phyloP scores from a whole-genome alignment of 2,797 vertebrate species.

The Taenioides sp. region DNA sequence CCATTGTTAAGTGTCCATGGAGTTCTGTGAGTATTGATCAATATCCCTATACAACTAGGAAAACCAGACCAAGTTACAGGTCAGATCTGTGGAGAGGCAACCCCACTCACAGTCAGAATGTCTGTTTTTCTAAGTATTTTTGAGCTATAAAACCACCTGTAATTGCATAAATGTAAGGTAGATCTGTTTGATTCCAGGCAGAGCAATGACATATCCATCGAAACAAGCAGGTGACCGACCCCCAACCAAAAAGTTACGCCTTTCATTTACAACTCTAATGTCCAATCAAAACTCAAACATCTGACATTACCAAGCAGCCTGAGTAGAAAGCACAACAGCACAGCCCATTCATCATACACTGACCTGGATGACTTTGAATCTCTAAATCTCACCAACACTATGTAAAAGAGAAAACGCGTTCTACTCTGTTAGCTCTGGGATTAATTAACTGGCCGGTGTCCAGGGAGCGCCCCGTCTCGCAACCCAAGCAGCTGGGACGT shows the following conservation, averaged over 20 bases:
- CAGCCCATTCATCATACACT: neutral
- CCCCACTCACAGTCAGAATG: too few species aligned
- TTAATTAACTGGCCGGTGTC: slow-evolving; percentile 15
- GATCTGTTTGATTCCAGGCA: too few species aligned
- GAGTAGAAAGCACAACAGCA: neutral
- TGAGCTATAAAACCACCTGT: neutral
- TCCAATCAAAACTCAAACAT: neutral
- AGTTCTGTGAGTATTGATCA: neutral
- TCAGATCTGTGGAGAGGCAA: too few species aligned
- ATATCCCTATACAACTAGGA: slow-evolving; percentile 7
- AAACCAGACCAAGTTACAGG: neutral
- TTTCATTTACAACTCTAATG: too few species aligned
- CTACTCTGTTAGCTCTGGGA: slow-evolving; percentile 8
- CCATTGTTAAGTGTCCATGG: neutral
- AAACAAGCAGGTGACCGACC: too few species aligned
- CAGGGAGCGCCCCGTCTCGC: slow-evolving; percentile 9
- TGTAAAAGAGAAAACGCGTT: neutral
- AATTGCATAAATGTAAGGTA: too few species aligned
- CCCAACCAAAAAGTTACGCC: too few species aligned
- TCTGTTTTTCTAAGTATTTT: too few species aligned
- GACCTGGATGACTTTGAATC: slow-evolving; percentile 8
- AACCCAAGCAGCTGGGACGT: slow-evolving; percentile 5
- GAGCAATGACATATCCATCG: too few species aligned
- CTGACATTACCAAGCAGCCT: too few species aligned
- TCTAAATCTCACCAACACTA: slow-evolving; percentile 8